Conservation (phyloP, 2,797 vertebrate species). For the Sorex maritimensis region DNA sequence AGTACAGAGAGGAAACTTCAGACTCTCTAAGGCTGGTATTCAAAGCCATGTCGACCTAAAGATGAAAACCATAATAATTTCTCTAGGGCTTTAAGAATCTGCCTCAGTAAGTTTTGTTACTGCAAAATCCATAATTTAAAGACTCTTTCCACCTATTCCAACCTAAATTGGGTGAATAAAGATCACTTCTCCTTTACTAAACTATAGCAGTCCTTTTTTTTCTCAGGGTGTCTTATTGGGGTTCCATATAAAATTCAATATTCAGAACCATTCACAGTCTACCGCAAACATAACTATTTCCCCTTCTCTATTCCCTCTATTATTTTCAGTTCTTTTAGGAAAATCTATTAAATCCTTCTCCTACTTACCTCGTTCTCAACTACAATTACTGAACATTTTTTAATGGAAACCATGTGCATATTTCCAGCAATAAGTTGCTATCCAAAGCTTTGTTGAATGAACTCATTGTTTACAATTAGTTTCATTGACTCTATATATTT, state of each 20-base stretch:
- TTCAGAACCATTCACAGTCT: constrained; percentile 24
- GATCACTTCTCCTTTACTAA: constrained; percentile 74
- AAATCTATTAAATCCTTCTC: constrained; percentile 21
- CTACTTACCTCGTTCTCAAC: constrained; percentile 10
- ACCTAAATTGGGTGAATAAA: constrained; percentile 80
- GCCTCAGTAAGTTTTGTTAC: constrained; percentile 81
- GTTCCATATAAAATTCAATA: constrained; percentile 20
- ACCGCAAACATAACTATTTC: constrained; percentile 40
- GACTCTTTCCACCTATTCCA: constrained; percentile 74
- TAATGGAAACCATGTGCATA: constrained; percentile 55
- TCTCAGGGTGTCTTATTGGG: constrained; percentile 16
- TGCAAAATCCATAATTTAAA: constrained; percentile 87
- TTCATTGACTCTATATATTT: constrained; percentile 61
- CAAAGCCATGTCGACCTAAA: constrained; percentile 83
- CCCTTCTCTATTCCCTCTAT: constrained; percentile 38
- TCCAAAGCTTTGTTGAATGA: constrained; percentile 70
- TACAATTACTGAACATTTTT: constrained; percentile 60
- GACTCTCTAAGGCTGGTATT: constrained; percentile 78
- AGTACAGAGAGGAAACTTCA: constrained; percentile 84
- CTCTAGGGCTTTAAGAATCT: constrained; percentile 85
- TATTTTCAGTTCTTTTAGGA: constrained; percentile 54
- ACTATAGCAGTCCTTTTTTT: constrained; percentile 56
- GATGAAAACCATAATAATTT: constrained; percentile 85
- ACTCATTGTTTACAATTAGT: constrained; percentile 53
- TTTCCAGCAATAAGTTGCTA: constrained; percentile 11